These are phyloP conservation scores for Halcyon badia DNA, from an alignment of 2,797 vertebrate species.

Conservation along the genomic window DNA sequence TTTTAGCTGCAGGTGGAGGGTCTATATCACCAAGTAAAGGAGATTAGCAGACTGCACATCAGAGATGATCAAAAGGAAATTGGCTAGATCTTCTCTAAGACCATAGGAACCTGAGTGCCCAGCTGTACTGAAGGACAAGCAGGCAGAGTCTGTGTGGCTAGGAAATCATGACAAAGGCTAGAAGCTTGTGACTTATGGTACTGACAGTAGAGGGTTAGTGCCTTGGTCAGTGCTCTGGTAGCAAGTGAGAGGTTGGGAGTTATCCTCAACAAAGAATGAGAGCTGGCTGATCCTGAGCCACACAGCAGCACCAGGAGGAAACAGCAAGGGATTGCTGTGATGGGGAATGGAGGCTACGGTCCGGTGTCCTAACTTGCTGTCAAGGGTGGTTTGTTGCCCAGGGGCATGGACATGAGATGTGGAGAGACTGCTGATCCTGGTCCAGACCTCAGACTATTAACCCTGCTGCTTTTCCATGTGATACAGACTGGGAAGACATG, in stretches of 20 bases:
- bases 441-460: not conserved
- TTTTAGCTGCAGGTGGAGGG: not conserved
- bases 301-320: not conserved
- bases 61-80: not conserved
- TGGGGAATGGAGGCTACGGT: not conserved
- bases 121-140: not conserved
- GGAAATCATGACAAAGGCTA: not conserved
- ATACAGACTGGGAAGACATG: not conserved
- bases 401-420: fast-evolving
- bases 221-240: not conserved
- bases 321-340: fast-evolving
- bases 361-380: not conserved
- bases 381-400: not conserved
- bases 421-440: not conserved
- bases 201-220: not conserved
- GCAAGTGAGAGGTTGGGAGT: not conserved
- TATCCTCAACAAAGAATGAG: not conserved
- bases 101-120: not conserved
- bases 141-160: not conserved
- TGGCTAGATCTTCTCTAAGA: not conserved
- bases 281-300: not conserved
- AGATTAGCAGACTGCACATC: not conserved
- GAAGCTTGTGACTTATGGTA: not conserved
- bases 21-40: not conserved
- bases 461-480: not conserved